Evolutionary conservation across 2,797 vertebrate species (phyloP).

Genomic region (Macropus fuliginosus): DNA sequence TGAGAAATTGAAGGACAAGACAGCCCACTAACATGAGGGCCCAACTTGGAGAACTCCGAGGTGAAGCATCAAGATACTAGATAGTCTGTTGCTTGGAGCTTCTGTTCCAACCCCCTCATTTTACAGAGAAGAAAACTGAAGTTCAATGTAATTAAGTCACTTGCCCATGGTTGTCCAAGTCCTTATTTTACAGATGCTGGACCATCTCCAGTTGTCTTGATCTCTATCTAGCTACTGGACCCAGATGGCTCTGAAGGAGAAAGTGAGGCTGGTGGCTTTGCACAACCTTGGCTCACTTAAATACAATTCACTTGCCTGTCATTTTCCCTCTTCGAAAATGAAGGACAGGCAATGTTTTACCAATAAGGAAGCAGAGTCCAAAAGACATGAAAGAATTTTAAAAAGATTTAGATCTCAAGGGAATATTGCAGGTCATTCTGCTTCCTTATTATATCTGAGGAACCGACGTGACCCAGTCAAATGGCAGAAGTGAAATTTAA

Average conservation of each 20-base stretch:
- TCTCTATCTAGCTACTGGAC: too few species aligned
- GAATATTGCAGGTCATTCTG: not conserved
- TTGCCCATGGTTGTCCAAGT: too few species aligned
- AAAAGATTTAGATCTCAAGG: not conserved
- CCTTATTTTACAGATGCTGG: too few species aligned
- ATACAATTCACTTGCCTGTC: too few species aligned
- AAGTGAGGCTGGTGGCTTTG: too few species aligned
- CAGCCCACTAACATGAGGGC: not conserved
- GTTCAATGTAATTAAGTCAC: not conserved
- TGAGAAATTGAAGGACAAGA: not conserved
- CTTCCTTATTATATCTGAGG: not conserved
- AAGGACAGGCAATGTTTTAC: too few species aligned
- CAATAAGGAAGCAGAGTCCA: too few species aligned
- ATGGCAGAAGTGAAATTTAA: not conserved
- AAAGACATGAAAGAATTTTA: not conserved
- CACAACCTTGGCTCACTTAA: too few species aligned
- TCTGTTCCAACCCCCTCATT: not conserved
- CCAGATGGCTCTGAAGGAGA: too few species aligned
- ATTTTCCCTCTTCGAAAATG: too few species aligned
- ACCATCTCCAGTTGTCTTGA: too few species aligned
- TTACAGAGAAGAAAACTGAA: not conserved
- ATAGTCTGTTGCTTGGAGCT: not conserved
- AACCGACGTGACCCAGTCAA: not conserved
- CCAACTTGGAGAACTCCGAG: not conserved
- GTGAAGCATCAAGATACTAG: not conserved